Percentiles rank a stretch among this genome's conserved stretches.
Conservation (phyloP, 2,797 vertebrate genomes). For the Sebastolobus altivelis region DNA sequence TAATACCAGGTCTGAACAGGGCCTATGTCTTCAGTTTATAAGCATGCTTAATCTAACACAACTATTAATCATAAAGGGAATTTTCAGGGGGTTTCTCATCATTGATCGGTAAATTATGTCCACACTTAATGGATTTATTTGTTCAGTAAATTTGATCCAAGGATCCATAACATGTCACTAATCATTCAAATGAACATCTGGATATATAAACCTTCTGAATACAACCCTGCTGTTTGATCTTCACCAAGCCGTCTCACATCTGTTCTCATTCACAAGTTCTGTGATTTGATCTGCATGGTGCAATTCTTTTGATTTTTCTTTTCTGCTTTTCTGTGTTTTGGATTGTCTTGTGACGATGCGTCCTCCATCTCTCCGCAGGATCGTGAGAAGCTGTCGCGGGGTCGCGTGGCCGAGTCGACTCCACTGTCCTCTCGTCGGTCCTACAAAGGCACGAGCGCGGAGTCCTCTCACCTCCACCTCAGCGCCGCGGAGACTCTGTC, state of each 20-base stretch:
- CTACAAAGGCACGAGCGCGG: conserved; percentile 74
- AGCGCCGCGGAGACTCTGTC: conserved; percentile 77
- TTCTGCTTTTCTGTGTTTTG: background rate
- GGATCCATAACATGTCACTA: background rate
- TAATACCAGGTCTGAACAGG: too few species aligned
- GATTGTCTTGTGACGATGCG: background rate
- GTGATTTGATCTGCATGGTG: conserved; percentile 25
- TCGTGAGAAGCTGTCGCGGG: conserved; percentile 74
- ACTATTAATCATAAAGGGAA: background rate
- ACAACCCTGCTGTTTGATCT: conserved; percentile 1
- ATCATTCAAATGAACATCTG: background rate
- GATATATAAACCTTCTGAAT: conserved; percentile 35
- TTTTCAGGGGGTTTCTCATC: conserved; percentile 52
- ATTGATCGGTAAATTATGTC: background rate
- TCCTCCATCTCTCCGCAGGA: conserved; percentile 79
- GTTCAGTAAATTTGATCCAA: background rate
- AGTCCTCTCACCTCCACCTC: conserved; percentile 77
- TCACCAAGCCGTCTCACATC: conserved; percentile 3
- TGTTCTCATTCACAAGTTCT: conserved; percentile 1
- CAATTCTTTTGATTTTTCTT: background rate
- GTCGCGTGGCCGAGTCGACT: conserved; percentile 84
- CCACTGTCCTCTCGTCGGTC: conserved; percentile 87
- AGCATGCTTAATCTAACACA: conserved; percentile 29
- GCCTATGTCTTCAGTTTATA: conserved; percentile 3
- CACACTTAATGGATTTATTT: background rate